Conservation (phyloP, 2,113 vertebrate species). For the Acanthisitta chloris region DNA sequence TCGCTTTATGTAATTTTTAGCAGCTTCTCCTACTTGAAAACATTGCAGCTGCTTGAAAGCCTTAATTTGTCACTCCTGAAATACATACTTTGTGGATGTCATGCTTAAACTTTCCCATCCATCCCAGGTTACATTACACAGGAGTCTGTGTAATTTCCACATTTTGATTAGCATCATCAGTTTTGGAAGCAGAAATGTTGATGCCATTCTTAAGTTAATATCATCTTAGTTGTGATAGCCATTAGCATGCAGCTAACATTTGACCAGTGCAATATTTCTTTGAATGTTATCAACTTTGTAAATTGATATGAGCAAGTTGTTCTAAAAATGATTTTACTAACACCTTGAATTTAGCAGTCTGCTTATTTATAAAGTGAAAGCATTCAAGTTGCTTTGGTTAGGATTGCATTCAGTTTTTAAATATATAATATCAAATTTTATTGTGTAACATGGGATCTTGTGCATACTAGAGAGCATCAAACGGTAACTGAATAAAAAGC, state of each 20-base stretch:
- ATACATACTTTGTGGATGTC: background rate
- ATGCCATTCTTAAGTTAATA: background rate
- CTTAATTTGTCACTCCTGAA: conserved; percentile 18
- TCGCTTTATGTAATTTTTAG: background rate
- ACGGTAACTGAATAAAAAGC: background rate
- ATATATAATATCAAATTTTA: background rate
- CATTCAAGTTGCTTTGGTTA: background rate
- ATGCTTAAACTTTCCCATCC: background rate
- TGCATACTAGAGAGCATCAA: background rate
- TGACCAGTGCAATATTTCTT: background rate
- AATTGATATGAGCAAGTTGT: background rate
- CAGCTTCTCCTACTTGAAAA: background rate
- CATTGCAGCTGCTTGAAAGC: background rate
- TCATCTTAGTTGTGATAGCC: background rate
- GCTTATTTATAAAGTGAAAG: background rate
- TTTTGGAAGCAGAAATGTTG: background rate
- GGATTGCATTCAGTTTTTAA: background rate
- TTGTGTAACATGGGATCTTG: background rate
- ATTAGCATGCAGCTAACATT: background rate
- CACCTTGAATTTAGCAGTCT: background rate
- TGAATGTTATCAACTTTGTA: background rate
- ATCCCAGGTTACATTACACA: too few relatives aligned
- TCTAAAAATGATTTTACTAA: background rate
- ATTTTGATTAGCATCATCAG: background rate
- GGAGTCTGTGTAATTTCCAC: background rate